phyloP scores from a whole-genome alignment of 2,888 invertebrate genomes.

The Norana najaformis region DNA sequence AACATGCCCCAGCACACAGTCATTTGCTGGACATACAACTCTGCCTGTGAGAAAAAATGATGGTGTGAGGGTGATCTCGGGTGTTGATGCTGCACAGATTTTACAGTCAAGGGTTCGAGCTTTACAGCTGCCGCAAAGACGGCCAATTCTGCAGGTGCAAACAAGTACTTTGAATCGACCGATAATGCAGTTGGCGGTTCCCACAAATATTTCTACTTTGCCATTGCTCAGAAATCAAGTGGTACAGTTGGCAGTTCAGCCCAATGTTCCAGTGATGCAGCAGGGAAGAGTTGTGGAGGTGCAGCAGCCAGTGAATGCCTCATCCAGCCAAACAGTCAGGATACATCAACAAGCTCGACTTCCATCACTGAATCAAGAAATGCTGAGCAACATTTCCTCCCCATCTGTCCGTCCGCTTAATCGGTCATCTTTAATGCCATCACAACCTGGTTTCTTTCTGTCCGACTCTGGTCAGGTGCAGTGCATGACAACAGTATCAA shows the following conservation, averaged over 20 bases:
- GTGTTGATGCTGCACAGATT: neutral
- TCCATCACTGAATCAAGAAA: neutral
- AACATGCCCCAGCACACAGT: neutral
- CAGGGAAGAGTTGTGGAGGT: neutral
- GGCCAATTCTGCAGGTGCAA: neutral
- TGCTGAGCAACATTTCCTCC: neutral
- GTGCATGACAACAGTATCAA: neutral
- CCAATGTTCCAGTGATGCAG: neutral
- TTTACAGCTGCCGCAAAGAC: neutral
- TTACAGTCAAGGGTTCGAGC: neutral
- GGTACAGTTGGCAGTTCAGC: conserved; percentile 10
- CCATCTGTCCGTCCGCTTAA: neutral
- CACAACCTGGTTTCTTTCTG: neutral
- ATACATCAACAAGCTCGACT: neutral
- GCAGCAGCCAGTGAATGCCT: neutral
- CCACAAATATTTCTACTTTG: neutral
- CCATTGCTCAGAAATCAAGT: neutral
- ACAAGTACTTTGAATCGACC: neutral
- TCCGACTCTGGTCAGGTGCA: neutral
- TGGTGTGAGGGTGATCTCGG: neutral
- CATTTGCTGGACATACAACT: neutral
- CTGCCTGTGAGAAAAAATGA: neutral
- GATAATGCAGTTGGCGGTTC: neutral
- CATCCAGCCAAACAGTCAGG: neutral
- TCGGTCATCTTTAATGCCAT: neutral